phyloP scores from a whole-genome alignment of 2,113 vertebrate genomes.

The Eptesicus fuscus region DNA sequence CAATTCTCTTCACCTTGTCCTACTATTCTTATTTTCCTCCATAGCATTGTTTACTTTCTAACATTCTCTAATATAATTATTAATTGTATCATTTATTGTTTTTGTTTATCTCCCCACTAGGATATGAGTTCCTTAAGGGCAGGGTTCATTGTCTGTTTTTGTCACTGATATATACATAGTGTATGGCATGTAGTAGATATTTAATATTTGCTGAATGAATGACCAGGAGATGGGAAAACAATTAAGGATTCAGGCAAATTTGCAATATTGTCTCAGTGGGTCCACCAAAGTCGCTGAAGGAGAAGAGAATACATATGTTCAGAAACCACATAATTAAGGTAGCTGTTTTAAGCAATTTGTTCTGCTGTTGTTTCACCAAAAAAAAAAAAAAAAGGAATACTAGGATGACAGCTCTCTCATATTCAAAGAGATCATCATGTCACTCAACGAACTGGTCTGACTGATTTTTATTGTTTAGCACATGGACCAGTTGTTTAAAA shows the following conservation, averaged over 20 bases:
- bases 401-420: background rate
- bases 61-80: background rate
- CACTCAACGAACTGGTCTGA: background rate
- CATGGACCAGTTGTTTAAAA: background rate
- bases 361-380: background rate
- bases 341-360: background rate
- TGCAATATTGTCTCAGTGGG: background rate
- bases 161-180: background rate
- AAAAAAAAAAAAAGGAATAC: background rate
- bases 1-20: background rate
- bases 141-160: background rate
- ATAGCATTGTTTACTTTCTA: background rate
- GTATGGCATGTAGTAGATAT: background rate
- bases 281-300: background rate
- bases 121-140: background rate
- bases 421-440: background rate
- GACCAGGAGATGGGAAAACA: background rate
- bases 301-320: background rate
- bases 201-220: conserved; percentile 6
- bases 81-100: background rate
- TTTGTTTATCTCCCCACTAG: background rate
- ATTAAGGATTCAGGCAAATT: background rate
- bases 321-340: background rate
- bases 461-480: background rate
- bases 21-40: background rate